These are phyloP conservation scores for Planococcus citri DNA, from an alignment of 1,140 invertebrate genomes.

Conservation along the genomic window DNA sequence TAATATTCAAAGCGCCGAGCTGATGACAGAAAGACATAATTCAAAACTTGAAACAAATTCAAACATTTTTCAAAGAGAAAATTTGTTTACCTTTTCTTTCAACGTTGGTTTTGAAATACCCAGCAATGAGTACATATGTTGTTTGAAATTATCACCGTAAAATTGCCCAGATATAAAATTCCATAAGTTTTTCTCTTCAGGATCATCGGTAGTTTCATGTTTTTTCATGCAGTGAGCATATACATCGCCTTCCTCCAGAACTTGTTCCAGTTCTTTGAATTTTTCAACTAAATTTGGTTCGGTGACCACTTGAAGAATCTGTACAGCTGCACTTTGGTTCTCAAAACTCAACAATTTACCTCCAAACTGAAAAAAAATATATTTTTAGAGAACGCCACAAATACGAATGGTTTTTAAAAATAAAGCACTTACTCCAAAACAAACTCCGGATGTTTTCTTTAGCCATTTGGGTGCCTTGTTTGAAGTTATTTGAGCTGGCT, in stretches of 20 bases:
- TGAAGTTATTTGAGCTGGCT: slow-evolving; percentile 38
- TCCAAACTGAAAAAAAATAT: slow-evolving; percentile 59
- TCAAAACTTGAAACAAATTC: not conserved
- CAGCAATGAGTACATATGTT: slow-evolving; percentile 36
- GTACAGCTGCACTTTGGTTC: slow-evolving; percentile 34
- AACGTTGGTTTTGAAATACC: slow-evolving; percentile 44
- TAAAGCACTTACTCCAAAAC: slow-evolving; percentile 68
- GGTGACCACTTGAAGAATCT: slow-evolving; percentile 61
- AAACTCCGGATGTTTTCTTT: slow-evolving; percentile 57
- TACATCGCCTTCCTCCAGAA: slow-evolving; percentile 44
- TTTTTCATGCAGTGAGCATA: slow-evolving; percentile 63
- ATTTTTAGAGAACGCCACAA: not conserved
- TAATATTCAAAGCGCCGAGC: not conserved
- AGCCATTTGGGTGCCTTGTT: slow-evolving; percentile 77
- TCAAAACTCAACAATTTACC: slow-evolving; percentile 76
- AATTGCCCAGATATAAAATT: slow-evolving; percentile 73
- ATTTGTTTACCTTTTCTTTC: slow-evolving; percentile 24
- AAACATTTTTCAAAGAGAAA: not conserved
- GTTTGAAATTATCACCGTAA: slow-evolving; percentile 41
- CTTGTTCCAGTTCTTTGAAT: slow-evolving; percentile 57
- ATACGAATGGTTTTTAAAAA: too few relatives aligned
- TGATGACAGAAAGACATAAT: not conserved
- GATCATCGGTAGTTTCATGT: slow-evolving; percentile 44
- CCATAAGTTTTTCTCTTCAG: slow-evolving; percentile 59
- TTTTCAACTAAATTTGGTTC: slow-evolving; percentile 64